A percentile compares a stretch with the other conserved stretches of the same genome.
Conservation (phyloP, 2,797 vertebrate species). For the Okamejei kenojei region DNA sequence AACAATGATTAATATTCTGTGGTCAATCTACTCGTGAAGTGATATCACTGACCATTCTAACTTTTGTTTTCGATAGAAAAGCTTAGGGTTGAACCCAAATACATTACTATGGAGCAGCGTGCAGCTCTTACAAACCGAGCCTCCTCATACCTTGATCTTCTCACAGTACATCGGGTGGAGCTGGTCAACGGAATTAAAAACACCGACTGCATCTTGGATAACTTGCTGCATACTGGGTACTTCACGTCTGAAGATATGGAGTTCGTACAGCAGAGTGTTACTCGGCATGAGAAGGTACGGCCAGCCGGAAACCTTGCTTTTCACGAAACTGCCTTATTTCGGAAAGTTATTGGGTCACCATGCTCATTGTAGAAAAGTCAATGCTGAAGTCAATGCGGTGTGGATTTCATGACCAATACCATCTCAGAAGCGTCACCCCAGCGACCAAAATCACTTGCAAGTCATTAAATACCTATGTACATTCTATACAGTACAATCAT, state of each 20-base stretch:
- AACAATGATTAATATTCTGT: neutral
- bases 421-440: neutral
- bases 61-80: neutral
- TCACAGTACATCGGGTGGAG: neutral
- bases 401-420: neutral
- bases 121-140: neutral
- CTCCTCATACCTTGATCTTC: neutral
- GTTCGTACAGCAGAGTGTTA: constrained; percentile 3
- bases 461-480: too few species aligned
- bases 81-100: neutral
- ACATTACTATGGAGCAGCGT: neutral
- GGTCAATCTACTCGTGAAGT: neutral
- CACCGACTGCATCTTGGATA: constrained; percentile 23
- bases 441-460: neutral
- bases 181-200: constrained; percentile 35
- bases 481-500: neutral
- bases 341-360: neutral
- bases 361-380: neutral
- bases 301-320: too few species aligned
- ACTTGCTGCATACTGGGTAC: constrained; percentile 2
- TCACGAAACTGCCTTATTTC: neutral
- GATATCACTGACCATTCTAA: neutral
- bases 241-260: constrained; percentile 1
- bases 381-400: neutral
- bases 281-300: constrained; percentile 23